Evolutionary conservation across 1,140 invertebrate genomes (phyloP).

Genomic region (Stegodyphus mimosarum): DNA sequence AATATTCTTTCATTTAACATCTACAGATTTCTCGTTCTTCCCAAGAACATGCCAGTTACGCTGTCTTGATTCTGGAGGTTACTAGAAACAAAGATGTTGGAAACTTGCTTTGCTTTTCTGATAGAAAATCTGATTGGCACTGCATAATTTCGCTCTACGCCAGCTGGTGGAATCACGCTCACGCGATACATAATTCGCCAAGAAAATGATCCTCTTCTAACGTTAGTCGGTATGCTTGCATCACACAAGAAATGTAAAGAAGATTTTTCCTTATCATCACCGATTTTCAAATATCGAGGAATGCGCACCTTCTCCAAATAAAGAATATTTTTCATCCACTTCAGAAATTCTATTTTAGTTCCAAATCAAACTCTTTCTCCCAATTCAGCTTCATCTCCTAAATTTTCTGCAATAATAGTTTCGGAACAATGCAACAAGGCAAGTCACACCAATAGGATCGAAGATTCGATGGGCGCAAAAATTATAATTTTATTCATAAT

Average conservation of each 20-base stretch:
- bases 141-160: too few species aligned
- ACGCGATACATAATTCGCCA: too few species aligned
- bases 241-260: conserved; percentile 1
- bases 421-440: not conserved
- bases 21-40: too few species aligned
- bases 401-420: conserved; percentile 16
- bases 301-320: conserved; percentile 1
- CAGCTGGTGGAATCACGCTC: too few species aligned
- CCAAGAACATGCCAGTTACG: too few species aligned
- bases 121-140: too few species aligned
- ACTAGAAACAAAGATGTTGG: too few species aligned
- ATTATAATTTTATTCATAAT: conserved; percentile 7
- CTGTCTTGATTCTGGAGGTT: too few species aligned
- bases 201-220: too few species aligned
- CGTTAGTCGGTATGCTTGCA: too few species aligned
- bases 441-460: conserved; percentile 24
- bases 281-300: not conserved
- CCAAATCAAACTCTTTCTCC: conserved; percentile 2
- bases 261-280: not conserved
- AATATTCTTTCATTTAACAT: too few species aligned
- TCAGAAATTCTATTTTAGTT: conserved; percentile 6
- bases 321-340: not conserved
- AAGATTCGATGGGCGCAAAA: conserved; percentile 23
- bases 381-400: not conserved
- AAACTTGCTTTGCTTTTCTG: too few species aligned